Conservation (phyloP, 2,888 invertebrate species). For the Nomada hirtipes region DNA sequence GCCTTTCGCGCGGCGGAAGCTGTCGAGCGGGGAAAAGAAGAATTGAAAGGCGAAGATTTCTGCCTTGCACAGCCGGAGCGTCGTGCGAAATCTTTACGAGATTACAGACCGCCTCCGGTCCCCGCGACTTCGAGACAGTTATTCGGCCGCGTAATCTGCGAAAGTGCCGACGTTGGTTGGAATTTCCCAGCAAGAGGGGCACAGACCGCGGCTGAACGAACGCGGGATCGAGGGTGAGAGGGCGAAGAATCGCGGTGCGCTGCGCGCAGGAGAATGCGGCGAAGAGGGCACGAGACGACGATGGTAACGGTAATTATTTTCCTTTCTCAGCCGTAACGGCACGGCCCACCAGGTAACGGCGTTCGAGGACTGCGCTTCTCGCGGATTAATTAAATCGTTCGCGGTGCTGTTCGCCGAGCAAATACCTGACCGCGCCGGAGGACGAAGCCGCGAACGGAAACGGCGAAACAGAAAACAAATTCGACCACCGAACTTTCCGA, state of each 20-base stretch:
- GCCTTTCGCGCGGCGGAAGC: slow-evolving; percentile 19
- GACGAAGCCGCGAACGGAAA: slow-evolving; percentile 32
- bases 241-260: slow-evolving; percentile 9
- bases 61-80: too few species aligned
- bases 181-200: slow-evolving; percentile 55
- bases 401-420: slow-evolving; percentile 72
- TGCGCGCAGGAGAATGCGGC: background rate
- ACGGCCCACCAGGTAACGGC: slow-evolving; percentile 64
- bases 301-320: slow-evolving; percentile 76
- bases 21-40: background rate
- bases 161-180: slow-evolving; percentile 57
- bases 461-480: slow-evolving; percentile 43
- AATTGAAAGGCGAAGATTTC: too few species aligned
- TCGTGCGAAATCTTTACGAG: slow-evolving; percentile 37
- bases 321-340: slow-evolving; percentile 71
- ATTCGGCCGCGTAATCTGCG: slow-evolving; percentile 61
- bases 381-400: slow-evolving; percentile 79
- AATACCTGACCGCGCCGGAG: slow-evolving; percentile 68
- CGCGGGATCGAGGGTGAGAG: slow-evolving; percentile 1
- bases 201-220: slow-evolving; percentile 15
- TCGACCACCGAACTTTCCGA: slow-evolving; percentile 48
- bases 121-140: slow-evolving; percentile 56
- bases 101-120: slow-evolving; percentile 48
- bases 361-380: slow-evolving; percentile 74
- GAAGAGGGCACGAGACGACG: slow-evolving; percentile 52